Evolutionary conservation across 2,113 vertebrate genomes (phyloP), one percentile per base, ranked within the genome.

Genomic region (Glaucidium brasilianum): DNA sequence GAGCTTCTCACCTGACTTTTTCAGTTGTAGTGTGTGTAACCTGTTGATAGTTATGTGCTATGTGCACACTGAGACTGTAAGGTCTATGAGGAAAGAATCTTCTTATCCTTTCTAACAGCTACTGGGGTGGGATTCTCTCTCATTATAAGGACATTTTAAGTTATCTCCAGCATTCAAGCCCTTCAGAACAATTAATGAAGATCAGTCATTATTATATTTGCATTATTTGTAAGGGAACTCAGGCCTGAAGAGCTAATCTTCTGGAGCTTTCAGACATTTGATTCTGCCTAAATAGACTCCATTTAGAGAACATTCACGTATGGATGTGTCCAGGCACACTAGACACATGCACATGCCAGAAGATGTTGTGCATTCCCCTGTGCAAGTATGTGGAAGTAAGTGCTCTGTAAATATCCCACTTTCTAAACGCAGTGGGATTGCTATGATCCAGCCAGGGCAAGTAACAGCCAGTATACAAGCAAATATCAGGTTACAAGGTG

Each of bases 1-100:
- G 30, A 52, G 12, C 25, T 79, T 91, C 37, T 84, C 25, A 77
- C 25, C 10, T 39, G 29, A 39, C 23, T 62, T 85, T 76, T 71
- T 35, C 2, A 60, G 27, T 27, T 72, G 5, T 8, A 5, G 13
- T 1, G 1, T 0, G 1, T 35, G 16, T 68, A 85, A 47, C 7
- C 10, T 29, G 6, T 66, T 60, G 27, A 10, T 41, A 56, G 56
- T 37, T 85, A n/a, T 53, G 53, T 62, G 16, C 6, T 68, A 7
- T 34, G 7, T 45, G 10, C n/a, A 63, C 12, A 25, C 11, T 2
- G 4, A 83, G 11, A 32, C 14, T 41, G 6, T 29, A 69, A 83
- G 5, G 1, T 67, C n/a, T 88, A 4, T 50, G 37, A 69, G 11
- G 34, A 29, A 79, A 73, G 23, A 73, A n/a, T 8, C 5, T 32